A percentile compares a stretch with the other conserved stretches of the same genome.
phyloP scores from a whole-genome alignment of 2,888 invertebrate genomes.

The Platypus cylindrus region DNA sequence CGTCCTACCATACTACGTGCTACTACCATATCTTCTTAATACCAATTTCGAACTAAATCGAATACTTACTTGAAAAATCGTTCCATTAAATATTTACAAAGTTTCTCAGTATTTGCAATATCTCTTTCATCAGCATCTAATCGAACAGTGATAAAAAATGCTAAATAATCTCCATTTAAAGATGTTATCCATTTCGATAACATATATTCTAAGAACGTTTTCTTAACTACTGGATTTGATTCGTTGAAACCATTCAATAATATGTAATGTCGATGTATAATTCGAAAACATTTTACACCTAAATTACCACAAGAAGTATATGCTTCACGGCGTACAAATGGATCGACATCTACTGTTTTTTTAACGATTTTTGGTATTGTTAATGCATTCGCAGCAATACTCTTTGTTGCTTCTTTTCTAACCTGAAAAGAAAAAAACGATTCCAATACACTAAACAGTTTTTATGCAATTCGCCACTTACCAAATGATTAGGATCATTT shows the following conservation, averaged over 20 bases:
- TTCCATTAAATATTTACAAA: conserved; percentile 39
- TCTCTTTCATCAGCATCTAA: conserved; percentile 53
- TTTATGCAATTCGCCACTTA: conserved; percentile 25
- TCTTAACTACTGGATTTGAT: conserved; percentile 39
- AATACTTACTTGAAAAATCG: conserved; percentile 40
- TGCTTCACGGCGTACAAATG: conserved; percentile 9
- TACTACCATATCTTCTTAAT: too few relatives aligned
- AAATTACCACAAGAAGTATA: conserved; percentile 10
- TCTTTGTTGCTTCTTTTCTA: conserved; percentile 20
- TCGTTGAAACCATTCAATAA: conserved; percentile 53
- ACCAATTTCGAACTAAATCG: too few relatives aligned
- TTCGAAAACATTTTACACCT: conserved; percentile 36
- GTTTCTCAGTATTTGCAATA: conserved; percentile 45
- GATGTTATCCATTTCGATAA: conserved; percentile 65
- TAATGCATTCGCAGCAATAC: conserved; percentile 20
- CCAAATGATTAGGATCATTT: conserved; percentile 52
- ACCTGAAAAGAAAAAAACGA: conserved; percentile 18
- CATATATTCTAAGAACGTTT: conserved; percentile 38
- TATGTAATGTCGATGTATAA: conserved; percentile 49
- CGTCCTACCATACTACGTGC: too few relatives aligned
- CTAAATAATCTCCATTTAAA: conserved; percentile 54
- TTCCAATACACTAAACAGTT: too few relatives aligned
- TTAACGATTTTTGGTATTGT: conserved; percentile 35
- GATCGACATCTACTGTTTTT: conserved; percentile 51
- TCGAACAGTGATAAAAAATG: conserved; percentile 58